Percentiles rank a stretch among this genome's conserved stretches.
Conservation (phyloP, 2,113 vertebrate species). For the Ivindomyrus marchei region DNA sequence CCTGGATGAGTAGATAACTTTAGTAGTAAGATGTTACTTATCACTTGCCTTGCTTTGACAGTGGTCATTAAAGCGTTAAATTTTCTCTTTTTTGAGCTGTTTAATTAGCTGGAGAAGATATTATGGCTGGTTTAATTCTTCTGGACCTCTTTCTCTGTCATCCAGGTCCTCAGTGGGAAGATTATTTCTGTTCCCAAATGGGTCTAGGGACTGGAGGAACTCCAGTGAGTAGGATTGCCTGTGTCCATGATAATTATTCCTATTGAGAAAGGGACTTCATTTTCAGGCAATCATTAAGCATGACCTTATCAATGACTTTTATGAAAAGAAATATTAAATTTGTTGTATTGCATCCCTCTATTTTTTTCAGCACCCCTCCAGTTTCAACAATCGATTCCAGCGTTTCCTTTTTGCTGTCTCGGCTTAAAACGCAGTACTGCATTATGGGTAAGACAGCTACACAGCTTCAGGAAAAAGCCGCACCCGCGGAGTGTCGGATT, state of each 20-base stretch:
- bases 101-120: constrained; percentile 55
- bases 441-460: neutral
- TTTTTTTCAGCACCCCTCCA: constrained; percentile 35
- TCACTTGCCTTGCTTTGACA: neutral
- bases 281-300: constrained; percentile 56
- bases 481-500: neutral
- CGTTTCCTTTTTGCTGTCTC: constrained; percentile 45
- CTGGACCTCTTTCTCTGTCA: constrained; percentile 39
- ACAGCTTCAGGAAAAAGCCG: neutral
- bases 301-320: constrained; percentile 54
- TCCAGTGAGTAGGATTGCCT: constrained; percentile 46
- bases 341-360: constrained; percentile 24
- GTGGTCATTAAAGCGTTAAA: constrained; percentile 17
- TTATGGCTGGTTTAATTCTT: constrained; percentile 51
- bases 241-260: constrained; percentile 58
- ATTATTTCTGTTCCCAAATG: constrained; percentile 51
- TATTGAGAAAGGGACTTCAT: constrained; percentile 55
- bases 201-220: constrained; percentile 10
- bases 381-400: constrained; percentile 50
- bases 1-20: neutral
- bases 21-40: neutral
- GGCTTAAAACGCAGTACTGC: constrained; percentile 43
- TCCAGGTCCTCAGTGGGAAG: constrained; percentile 51
- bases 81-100: constrained; percentile 35
- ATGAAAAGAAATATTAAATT: constrained; percentile 59